phyloP scores from a whole-genome alignment of 1,140 invertebrate genomes.

The Heliconius himera region DNA sequence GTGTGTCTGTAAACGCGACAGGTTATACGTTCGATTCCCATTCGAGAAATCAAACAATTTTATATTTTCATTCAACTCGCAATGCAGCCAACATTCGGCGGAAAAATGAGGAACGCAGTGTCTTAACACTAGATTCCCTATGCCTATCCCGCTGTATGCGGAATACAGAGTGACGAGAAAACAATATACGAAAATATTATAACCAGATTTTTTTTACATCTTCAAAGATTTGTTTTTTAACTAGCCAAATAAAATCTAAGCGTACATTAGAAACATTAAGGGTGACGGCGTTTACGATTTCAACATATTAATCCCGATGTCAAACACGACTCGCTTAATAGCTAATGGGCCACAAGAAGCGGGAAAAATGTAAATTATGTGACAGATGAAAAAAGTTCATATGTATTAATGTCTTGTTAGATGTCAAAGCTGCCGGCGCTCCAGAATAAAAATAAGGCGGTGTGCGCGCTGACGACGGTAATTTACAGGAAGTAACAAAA shows the following conservation, averaged over 20 bases:
- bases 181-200: background rate
- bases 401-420: constrained; percentile 79
- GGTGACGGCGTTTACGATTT: constrained; percentile 49
- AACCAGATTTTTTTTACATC: background rate
- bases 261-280: constrained; percentile 41
- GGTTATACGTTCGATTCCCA: no score
- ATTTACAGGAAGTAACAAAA: background rate
- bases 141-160: no score
- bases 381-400: constrained; percentile 72
- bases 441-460: constrained; percentile 67
- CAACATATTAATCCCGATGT: constrained; percentile 73
- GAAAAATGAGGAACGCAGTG: no score
- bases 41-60: no score
- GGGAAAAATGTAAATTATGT: constrained; percentile 76
- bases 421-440: constrained; percentile 74
- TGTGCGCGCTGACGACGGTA: constrained; percentile 46
- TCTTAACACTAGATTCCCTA: no score
- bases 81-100: no score
- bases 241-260: background rate
- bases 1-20: no score
- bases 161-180: no score
- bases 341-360: constrained; percentile 72
- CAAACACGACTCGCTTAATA: constrained; percentile 75
- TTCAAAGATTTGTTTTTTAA: background rate
- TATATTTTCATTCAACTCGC: no score